A percentile compares a stretch with the other conserved stretches of the same genome.
Evolutionary conservation across 2,888 invertebrate genomes (phyloP).

Genomic region (Iphiclides podalirius): DNA sequence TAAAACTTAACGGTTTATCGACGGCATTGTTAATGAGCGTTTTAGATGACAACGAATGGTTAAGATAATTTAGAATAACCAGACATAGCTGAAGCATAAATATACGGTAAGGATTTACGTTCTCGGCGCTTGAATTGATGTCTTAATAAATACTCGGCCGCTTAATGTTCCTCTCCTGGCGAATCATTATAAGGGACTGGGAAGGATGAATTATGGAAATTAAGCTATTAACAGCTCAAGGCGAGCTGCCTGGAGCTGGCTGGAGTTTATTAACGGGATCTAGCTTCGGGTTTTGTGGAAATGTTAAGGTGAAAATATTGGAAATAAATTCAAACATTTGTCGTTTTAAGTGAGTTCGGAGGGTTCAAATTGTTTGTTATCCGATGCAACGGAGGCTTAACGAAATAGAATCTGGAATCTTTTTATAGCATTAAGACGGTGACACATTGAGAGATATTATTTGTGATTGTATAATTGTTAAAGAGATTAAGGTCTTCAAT

Average conservation of each 20-base stretch:
- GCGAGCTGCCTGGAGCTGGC: slow-evolving; percentile 2
- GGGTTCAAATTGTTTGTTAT: slow-evolving; percentile 44
- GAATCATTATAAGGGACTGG: slow-evolving; percentile 11
- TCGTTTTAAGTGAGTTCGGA: slow-evolving; percentile 2
- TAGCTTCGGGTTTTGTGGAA: slow-evolving; percentile 10
- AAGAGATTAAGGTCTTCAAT: background rate
- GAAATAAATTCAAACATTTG: slow-evolving; percentile 12
- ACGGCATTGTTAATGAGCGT: slow-evolving; percentile 6
- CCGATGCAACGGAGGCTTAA: slow-evolving; percentile 46
- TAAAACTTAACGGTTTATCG: background rate
- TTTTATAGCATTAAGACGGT: slow-evolving; percentile 38
- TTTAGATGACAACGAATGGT: slow-evolving; percentile 10
- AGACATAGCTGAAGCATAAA: slow-evolving; percentile 9
- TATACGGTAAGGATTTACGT: slow-evolving; percentile 18
- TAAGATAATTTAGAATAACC: slow-evolving; percentile 9
- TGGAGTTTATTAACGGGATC: no score
- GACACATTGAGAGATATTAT: slow-evolving; percentile 35
- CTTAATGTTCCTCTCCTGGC: slow-evolving; percentile 16
- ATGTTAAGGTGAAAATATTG: slow-evolving; percentile 12
- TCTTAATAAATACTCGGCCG: slow-evolving; percentile 19
- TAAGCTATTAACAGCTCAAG: slow-evolving; percentile 18
- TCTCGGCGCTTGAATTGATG: slow-evolving; percentile 18
- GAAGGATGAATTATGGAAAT: slow-evolving; percentile 22
- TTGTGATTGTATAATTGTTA: background rate
- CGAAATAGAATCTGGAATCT: slow-evolving; percentile 49